These are phyloP conservation scores for Pao palembangensis DNA, from an alignment of 2,113 vertebrate genomes.

Conservation along the genomic window DNA sequence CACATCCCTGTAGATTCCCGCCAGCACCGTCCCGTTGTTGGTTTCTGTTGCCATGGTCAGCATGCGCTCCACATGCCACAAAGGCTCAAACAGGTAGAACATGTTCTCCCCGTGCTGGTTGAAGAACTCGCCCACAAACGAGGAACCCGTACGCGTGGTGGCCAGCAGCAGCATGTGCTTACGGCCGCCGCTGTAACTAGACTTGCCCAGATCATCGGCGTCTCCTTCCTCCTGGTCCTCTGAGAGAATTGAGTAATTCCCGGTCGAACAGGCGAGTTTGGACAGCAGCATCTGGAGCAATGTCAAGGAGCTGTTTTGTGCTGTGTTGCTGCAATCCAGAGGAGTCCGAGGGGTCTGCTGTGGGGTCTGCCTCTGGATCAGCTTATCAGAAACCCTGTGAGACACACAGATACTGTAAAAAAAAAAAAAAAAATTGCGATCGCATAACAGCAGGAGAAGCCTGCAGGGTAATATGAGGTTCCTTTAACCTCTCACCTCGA, in stretches of 20 bases:
- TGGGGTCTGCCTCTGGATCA: constrained; percentile 79
- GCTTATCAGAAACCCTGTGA: constrained; percentile 87
- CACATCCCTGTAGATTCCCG: constrained; percentile 85
- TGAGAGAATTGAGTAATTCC: constrained; percentile 26
- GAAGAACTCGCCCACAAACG: constrained; percentile 95
- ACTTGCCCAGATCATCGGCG: not conserved
- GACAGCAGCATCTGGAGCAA: constrained; percentile 77
- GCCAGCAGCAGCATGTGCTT: constrained; percentile 91
- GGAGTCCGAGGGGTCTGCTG: constrained; percentile 69
- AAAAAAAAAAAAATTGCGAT: too few relatives aligned
- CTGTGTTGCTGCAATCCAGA: constrained; percentile 45
- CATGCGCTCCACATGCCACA: constrained; percentile 90
- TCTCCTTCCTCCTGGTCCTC: constrained; percentile 48
- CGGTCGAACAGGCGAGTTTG: constrained; percentile 59
- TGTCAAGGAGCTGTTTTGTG: constrained; percentile 74
- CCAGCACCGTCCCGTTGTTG: constrained; percentile 76
- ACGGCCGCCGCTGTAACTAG: constrained; percentile 32
- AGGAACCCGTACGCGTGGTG: constrained; percentile 91
- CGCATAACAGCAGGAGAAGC: too few relatives aligned
- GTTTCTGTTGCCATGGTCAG: constrained; percentile 72
- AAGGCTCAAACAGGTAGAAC: constrained; percentile 94
- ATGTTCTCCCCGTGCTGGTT: constrained; percentile 90
- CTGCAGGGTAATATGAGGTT: too few relatives aligned
- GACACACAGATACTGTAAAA: constrained; percentile 17
- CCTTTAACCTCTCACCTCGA: constrained; percentile 80